Conservation (phyloP, 2,888 invertebrate genomes). For the Cheilosia pagana region DNA sequence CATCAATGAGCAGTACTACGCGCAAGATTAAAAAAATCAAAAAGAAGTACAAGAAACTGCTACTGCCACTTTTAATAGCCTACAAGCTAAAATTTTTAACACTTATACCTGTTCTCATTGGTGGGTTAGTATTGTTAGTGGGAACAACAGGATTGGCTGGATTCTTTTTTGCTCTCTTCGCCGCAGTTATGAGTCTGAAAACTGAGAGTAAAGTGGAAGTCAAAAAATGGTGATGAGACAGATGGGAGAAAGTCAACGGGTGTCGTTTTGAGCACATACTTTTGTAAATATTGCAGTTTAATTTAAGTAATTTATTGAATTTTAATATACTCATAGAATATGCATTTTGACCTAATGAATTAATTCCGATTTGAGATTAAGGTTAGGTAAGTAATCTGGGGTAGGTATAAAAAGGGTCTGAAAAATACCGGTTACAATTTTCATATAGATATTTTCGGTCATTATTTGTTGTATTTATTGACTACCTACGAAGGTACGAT, state of each 20-base stretch:
- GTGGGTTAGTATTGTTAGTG: conserved; percentile 88
- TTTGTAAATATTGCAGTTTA: conserved; percentile 29
- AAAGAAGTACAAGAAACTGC: conserved; percentile 87
- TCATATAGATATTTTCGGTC: no score
- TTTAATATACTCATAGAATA: not conserved
- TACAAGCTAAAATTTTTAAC: conserved; percentile 93
- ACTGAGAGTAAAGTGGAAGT: conserved; percentile 76
- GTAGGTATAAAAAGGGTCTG: no score
- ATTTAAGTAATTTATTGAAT: conserved; percentile 8
- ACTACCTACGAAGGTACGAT: no score
- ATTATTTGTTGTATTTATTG: no score
- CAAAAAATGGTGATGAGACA: conserved; percentile 34
- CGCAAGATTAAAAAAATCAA: conserved; percentile 83
- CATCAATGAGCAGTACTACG: conserved; percentile 67
- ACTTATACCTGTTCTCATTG: conserved; percentile 90
- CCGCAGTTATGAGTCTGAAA: conserved; percentile 91
- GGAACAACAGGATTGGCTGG: conserved; percentile 92
- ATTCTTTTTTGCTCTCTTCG: conserved; percentile 94
- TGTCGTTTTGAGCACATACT: not conserved
- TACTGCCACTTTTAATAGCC: conserved; percentile 90
- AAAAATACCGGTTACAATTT: no score
- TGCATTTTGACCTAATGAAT: no score
- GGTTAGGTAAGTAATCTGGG: no score
- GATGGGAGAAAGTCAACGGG: not conserved
- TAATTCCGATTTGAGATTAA: no score